Conservation (phyloP, 2,797 vertebrate species). For the Coendou prehensilis region DNA sequence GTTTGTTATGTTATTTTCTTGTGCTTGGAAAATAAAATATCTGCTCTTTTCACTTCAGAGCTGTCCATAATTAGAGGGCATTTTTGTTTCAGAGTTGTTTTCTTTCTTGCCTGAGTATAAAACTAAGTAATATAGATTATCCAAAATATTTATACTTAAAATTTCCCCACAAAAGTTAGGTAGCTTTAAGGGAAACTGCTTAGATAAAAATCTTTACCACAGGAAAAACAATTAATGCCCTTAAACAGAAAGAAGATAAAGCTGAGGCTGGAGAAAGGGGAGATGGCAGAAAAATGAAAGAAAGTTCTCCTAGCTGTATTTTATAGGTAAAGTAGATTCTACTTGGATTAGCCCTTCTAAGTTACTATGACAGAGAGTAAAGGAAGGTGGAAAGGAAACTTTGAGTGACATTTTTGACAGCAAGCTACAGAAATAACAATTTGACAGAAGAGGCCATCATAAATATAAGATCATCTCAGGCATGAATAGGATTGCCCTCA, state of each 20-base stretch:
- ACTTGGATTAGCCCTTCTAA: constrained; percentile 77
- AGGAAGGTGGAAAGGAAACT: constrained; percentile 77
- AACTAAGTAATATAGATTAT: neutral
- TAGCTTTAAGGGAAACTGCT: constrained; percentile 30
- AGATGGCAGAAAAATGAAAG: constrained; percentile 57
- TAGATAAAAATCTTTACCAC: constrained; percentile 52
- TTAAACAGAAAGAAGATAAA: constrained; percentile 78
- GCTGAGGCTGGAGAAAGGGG: neutral
- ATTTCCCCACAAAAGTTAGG: neutral
- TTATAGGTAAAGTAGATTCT: constrained; percentile 80
- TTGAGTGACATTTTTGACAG: constrained; percentile 82
- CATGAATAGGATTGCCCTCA: constrained; percentile 75
- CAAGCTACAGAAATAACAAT: constrained; percentile 86
- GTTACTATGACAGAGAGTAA: constrained; percentile 83
- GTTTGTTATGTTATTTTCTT: constrained; percentile 17
- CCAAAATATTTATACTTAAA: neutral
- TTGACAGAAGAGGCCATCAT: constrained; percentile 83
- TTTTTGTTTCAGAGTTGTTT: constrained; percentile 24
- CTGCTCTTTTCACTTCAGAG: constrained; percentile 55
- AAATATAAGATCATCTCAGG: constrained; percentile 77
- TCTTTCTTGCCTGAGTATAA: constrained; percentile 19
- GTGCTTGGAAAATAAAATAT: constrained; percentile 35
- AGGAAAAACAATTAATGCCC: constrained; percentile 53
- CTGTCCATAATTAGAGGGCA: constrained; percentile 1
- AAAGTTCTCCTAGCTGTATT: constrained; percentile 73